A percentile compares a stretch with the other conserved stretches of the same genome.
phyloP scores from a whole-genome alignment of 64 coral and sea anemone genomes.

The Montipora cactus region DNA sequence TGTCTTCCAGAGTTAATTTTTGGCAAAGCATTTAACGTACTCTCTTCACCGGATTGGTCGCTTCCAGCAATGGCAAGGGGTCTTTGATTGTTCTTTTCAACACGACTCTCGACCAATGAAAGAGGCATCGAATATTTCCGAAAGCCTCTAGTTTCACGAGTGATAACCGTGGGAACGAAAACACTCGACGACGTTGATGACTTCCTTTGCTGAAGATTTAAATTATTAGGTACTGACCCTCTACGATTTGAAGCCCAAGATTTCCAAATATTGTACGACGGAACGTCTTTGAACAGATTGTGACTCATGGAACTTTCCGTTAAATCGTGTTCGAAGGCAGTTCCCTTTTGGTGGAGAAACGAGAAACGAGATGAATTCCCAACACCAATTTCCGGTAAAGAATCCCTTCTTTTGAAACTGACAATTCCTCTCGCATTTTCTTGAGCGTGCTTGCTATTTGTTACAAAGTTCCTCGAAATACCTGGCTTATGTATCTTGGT shows the following conservation, averaged over 20 bases:
- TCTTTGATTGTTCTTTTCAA: background rate
- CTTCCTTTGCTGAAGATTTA: conserved; percentile 1
- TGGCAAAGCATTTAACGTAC: background rate
- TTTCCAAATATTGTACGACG: conserved; percentile 44
- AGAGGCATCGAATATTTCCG: conserved; percentile 22
- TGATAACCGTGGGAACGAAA: conserved; percentile 15
- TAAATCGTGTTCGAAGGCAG: background rate
- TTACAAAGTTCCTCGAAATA: background rate
- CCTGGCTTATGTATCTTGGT: conserved; percentile 23
- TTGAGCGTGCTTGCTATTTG: background rate
- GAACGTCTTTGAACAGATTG: conserved; percentile 10
- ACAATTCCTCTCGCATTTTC: background rate
- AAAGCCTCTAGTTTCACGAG: background rate
- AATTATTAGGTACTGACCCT: conserved; percentile 6
- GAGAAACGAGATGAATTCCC: background rate
- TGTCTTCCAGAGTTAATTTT: background rate
- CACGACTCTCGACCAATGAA: background rate
- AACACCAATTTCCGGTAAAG: background rate
- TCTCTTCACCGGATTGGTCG: background rate
- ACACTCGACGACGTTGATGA: background rate
- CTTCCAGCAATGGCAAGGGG: background rate
- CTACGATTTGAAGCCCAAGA: background rate
- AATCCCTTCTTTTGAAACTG: background rate
- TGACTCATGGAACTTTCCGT: background rate
- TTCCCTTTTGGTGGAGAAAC: background rate